phyloP scores from a whole-genome alignment of 2,888 invertebrate species.

The Monoplex corrugatus region DNA sequence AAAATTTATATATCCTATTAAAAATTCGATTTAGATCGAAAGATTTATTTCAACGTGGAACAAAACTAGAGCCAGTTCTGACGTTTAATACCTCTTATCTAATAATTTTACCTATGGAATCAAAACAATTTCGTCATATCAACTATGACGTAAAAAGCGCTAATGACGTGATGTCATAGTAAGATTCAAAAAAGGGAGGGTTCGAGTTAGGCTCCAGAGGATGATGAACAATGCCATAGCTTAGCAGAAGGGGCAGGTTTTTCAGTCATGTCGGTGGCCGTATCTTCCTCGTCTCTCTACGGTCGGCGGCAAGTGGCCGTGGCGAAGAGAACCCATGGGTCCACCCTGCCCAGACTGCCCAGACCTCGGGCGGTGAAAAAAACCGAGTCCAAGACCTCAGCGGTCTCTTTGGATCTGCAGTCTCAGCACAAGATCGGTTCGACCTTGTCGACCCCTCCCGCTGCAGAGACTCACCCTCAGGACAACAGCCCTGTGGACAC shows the following conservation, averaged over 20 bases:
- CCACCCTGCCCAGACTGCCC: not conserved
- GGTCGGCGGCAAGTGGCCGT: not conserved
- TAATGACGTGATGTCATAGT: too few species aligned
- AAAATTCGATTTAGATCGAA: too few species aligned
- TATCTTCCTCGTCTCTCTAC: not conserved
- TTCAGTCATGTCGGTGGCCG: not conserved
- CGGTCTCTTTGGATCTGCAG: not conserved
- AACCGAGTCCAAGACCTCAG: not conserved
- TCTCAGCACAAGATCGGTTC: not conserved
- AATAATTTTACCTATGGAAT: too few species aligned
- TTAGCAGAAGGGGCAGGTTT: not conserved
- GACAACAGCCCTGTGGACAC: not conserved
- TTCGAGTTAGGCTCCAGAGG: too few species aligned
- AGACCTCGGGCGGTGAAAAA: not conserved
- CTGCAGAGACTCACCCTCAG: not conserved
- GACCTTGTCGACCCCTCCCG: not conserved
- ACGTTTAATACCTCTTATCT: too few species aligned
- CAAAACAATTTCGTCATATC: too few species aligned
- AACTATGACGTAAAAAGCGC: too few species aligned
- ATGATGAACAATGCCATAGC: not conserved
- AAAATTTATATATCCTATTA: too few species aligned
- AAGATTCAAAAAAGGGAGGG: too few species aligned
- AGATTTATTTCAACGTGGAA: too few species aligned
- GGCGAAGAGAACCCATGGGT: not conserved
- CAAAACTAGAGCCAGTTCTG: too few species aligned